A percentile compares a stretch with the other conserved stretches of the same genome.
phyloP scores from a whole-genome alignment of 1,140 invertebrate genomes.

The Oryctes rhinoceros region DNA sequence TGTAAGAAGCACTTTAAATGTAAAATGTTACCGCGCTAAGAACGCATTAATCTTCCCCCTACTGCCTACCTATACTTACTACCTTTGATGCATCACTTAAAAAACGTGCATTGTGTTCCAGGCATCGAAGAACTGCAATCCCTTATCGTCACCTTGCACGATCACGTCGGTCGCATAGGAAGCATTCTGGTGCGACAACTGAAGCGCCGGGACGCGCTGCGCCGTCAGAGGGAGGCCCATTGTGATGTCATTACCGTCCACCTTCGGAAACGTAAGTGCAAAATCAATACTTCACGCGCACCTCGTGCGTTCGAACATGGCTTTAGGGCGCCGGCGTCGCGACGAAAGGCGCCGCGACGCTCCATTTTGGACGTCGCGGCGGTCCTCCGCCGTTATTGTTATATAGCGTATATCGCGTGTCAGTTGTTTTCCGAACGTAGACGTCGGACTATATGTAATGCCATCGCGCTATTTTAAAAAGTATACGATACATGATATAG shows the following conservation, averaged over 20 bases:
- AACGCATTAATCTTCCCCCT: neutral
- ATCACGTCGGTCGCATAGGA: slow-evolving; percentile 47
- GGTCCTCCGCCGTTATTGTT: neutral
- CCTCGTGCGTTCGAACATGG: neutral
- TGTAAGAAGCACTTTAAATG: no score
- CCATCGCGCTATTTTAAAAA: slow-evolving; percentile 23
- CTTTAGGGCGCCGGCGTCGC: neutral
- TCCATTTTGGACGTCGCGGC: slow-evolving; percentile 36
- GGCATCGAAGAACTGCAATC: slow-evolving; percentile 44
- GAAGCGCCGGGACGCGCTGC: slow-evolving; percentile 59
- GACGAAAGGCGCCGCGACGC: slow-evolving; percentile 24
- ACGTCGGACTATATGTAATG: slow-evolving; percentile 16
- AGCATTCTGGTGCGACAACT: slow-evolving; percentile 55
- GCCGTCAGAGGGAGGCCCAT: slow-evolving; percentile 56
- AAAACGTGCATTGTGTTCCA: slow-evolving; percentile 32
- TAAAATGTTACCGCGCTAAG: neutral
- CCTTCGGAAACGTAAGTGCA: slow-evolving; percentile 55
- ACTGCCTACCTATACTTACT: no score
- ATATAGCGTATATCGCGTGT: neutral
- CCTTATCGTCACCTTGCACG: slow-evolving; percentile 44
- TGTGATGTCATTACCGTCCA: slow-evolving; percentile 56
- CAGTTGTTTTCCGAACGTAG: slow-evolving; percentile 18
- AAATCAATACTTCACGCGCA: slow-evolving; percentile 44
- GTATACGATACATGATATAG: neutral
- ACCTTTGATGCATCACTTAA: neutral